Conservation (phyloP, 2,113 vertebrate genomes). For the Orthonyx spaldingii region DNA sequence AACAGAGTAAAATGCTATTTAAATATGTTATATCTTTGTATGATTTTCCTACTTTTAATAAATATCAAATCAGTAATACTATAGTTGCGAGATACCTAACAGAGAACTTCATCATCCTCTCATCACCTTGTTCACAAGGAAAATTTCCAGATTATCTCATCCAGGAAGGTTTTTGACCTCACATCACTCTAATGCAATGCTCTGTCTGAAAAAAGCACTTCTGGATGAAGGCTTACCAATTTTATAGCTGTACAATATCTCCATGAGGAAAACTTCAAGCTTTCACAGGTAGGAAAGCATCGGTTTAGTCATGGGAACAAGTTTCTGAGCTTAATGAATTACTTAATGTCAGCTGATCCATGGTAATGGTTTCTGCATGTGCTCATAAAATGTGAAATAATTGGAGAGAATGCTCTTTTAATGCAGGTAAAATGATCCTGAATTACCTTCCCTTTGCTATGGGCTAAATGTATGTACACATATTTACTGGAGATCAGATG, state of each 20-base stretch:
- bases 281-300: neutral
- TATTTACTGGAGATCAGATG: constrained; percentile 20
- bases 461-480: neutral
- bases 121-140: neutral
- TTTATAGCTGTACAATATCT: neutral
- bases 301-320: neutral
- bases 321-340: neutral
- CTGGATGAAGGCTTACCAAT: neutral
- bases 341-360: neutral
- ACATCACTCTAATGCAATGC: neutral
- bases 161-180: neutral
- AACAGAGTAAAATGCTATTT: neutral
- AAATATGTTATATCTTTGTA: neutral
- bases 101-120: neutral
- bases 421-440: constrained; percentile 14
- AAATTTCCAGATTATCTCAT: neutral
- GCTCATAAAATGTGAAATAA: constrained; percentile 29
- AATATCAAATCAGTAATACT: neutral
- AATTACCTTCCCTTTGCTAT: constrained; percentile 8
- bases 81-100: neutral
- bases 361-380: neutral
- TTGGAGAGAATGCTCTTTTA: constrained; percentile 18
- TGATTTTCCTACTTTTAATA: neutral
- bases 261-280: neutral
- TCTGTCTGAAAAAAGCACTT: neutral